Conservation (phyloP, 2,113 vertebrate genomes). For the Syngnathoides biaculeatus region DNA sequence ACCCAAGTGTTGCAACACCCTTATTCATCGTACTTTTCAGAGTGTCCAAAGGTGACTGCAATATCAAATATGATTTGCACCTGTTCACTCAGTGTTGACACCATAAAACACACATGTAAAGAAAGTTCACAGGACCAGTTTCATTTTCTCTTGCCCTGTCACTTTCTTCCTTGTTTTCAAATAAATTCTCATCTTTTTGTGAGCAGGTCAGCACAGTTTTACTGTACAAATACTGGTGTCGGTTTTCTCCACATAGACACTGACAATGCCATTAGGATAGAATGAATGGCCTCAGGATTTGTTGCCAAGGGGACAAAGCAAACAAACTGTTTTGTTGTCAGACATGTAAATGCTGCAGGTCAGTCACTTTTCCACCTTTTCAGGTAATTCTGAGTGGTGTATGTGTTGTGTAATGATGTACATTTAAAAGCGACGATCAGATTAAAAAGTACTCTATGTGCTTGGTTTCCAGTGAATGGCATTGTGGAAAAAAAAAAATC, state of each 20-base stretch:
- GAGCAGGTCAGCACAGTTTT: constrained; percentile 18
- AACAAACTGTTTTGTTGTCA: constrained; percentile 79
- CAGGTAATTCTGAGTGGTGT: constrained; percentile 48
- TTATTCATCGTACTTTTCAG: constrained; percentile 75
- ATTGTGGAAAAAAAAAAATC: constrained; percentile 13
- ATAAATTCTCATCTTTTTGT: constrained; percentile 24
- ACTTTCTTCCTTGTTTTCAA: constrained; percentile 10
- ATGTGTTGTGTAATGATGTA: neutral
- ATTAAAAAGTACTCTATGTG: neutral
- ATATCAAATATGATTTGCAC: constrained; percentile 66
- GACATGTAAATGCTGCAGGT: constrained; percentile 67
- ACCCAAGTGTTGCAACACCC: constrained; percentile 66
- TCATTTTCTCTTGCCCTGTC: constrained; percentile 67
- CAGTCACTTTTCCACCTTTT: constrained; percentile 49
- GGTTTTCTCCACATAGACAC: constrained; percentile 59
- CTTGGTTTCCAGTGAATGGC: neutral
- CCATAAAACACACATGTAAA: constrained; percentile 38
- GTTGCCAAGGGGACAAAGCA: constrained; percentile 80
- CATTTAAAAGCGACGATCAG: neutral
- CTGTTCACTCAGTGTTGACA: constrained; percentile 27
- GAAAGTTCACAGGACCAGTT: constrained; percentile 68
- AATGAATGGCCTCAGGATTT: constrained; percentile 77
- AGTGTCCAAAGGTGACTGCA: constrained; percentile 69
- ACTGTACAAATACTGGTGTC: constrained; percentile 49
- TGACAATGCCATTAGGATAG: constrained; percentile 66